phyloP scores from a whole-genome alignment of 2,113 vertebrate species.

The Lonchura striata region DNA sequence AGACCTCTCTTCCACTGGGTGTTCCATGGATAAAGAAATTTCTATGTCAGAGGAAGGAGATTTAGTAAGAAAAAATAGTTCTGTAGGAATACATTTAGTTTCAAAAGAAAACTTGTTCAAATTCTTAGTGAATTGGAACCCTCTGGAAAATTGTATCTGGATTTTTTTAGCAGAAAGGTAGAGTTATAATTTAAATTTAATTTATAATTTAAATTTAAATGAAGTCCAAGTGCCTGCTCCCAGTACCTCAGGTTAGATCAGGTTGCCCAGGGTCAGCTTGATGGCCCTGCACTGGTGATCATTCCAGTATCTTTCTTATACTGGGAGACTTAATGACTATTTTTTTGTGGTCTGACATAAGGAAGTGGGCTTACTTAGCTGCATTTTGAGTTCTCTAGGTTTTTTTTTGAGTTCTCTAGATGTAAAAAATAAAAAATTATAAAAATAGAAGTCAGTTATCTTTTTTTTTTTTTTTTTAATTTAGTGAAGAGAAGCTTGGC shows the following conservation, averaged over 20 bases:
- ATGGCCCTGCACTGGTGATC: accelerated
- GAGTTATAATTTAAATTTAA: not conserved
- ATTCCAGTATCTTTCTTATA: not conserved
- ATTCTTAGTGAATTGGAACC: not conserved
- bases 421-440: not conserved
- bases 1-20: not conserved
- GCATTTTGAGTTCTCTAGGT: not conserved
- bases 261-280: not conserved
- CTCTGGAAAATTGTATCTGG: not conserved
- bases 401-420: not conserved
- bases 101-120: not conserved
- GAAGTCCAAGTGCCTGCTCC: not conserved
- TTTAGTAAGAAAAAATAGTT: not conserved
- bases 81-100: not conserved
- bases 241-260: not conserved
- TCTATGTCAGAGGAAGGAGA: not conserved
- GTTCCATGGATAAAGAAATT: not conserved
- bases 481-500: not conserved
- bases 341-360: not conserved
- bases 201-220: not conserved
- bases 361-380: not conserved
- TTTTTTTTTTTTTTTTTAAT: not conserved
- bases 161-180: not conserved
- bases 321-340: not conserved
- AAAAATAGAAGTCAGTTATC: not conserved